Conservation (phyloP, 2,888 invertebrate species). For the Argyresthia albistria region DNA sequence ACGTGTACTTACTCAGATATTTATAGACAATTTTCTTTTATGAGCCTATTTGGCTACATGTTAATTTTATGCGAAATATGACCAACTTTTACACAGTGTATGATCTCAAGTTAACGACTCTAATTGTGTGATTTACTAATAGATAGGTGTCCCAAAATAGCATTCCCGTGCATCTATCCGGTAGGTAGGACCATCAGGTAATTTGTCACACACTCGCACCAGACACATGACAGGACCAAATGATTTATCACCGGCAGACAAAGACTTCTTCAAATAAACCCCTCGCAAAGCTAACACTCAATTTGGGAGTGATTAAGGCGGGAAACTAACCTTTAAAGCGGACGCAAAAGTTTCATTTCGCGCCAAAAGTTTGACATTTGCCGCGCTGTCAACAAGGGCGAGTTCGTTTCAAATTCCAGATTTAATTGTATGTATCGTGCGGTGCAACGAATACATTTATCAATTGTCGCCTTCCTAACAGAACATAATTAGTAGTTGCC, state of each 20-base stretch:
- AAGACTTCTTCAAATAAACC: conserved; percentile 58
- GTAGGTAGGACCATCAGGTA: conserved; percentile 19
- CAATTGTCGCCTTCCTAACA: conserved; percentile 59
- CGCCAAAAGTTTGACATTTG: conserved; percentile 41
- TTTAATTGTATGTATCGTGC: conserved; percentile 65
- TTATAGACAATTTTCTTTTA: not conserved
- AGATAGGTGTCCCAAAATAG: not conserved
- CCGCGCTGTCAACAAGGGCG: conserved; percentile 32
- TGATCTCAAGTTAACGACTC: too few relatives aligned
- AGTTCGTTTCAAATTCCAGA: conserved; percentile 43
- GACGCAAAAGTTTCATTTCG: conserved; percentile 41
- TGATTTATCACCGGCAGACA: conserved; percentile 61
- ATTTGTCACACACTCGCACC: conserved; percentile 60
- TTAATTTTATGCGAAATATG: too few relatives aligned
- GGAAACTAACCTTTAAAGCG: conserved; percentile 43
- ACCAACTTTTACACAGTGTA: too few relatives aligned
- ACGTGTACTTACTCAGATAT: too few relatives aligned
- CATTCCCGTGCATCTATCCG: not conserved
- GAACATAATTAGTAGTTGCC: conserved; percentile 56
- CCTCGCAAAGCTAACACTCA: conserved; percentile 54
- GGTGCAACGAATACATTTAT: conserved; percentile 58
- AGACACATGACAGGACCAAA: conserved; percentile 46
- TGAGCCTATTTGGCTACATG: not conserved
- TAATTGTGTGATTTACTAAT: too few relatives aligned
- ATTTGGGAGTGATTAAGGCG: conserved; percentile 46